Percentiles rank a stretch among this genome's conserved stretches.
These are phyloP conservation scores for Tapirus terrestris DNA, from an alignment of 2,113 vertebrate genomes.

Conservation along the genomic window DNA sequence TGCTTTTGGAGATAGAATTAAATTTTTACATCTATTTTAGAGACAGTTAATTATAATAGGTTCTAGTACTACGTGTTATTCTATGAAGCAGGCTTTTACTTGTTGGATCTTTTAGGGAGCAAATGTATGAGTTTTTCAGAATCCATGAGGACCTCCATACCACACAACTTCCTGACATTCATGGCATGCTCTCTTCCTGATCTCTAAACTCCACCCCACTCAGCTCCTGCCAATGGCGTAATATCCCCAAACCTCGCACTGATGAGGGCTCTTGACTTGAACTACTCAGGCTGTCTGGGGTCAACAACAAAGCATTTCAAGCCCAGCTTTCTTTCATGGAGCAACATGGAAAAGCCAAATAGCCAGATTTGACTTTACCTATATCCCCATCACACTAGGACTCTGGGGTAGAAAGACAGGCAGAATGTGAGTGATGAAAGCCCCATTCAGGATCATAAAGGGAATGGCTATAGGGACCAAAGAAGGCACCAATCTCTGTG, in stretches of 20 bases:
- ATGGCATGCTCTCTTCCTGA: neutral
- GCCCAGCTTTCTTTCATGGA: neutral
- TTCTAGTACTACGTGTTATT: neutral
- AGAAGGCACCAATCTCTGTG: fast-evolving
- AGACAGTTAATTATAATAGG: neutral
- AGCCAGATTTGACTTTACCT: neutral
- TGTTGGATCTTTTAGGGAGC: neutral
- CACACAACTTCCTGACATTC: neutral
- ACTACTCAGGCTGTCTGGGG: neutral
- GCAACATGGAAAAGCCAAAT: neutral
- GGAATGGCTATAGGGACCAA: neutral
- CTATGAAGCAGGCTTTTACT: neutral
- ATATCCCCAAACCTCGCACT: neutral
- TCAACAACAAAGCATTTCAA: neutral
- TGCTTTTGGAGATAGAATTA: neutral
- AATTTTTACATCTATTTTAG: neutral
- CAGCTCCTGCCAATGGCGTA: neutral
- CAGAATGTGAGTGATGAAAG: neutral
- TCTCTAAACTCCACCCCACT: neutral
- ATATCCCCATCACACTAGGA: neutral
- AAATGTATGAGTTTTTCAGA: neutral
- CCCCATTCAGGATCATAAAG: neutral
- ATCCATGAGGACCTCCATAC: no score
- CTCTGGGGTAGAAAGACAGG: neutral
- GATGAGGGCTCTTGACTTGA: neutral